phyloP scores from a whole-genome alignment of 2,113 vertebrate genomes.

The Megalops atlanticus region DNA sequence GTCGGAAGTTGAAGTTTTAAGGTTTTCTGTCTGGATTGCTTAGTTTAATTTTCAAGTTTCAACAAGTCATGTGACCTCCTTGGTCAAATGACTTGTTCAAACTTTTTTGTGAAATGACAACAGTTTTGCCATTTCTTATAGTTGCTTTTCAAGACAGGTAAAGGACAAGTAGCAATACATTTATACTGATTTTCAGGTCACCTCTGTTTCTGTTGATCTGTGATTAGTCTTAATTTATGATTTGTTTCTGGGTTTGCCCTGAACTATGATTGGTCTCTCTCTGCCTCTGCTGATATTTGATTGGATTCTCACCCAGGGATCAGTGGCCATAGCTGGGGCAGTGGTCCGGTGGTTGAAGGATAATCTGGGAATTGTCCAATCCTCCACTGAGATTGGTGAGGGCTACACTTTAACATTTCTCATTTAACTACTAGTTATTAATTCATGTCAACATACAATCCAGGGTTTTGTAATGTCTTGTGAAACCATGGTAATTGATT shows the following conservation, averaged over 20 bases:
- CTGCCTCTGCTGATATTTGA: background rate
- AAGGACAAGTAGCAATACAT: no score
- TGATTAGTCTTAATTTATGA: background rate
- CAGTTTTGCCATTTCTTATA: no score
- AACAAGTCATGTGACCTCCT: no score
- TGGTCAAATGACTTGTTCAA: no score
- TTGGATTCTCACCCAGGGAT: conserved; percentile 75
- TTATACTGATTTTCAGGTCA: background rate
- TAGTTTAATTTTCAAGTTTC: no score
- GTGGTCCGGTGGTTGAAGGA: conserved; percentile 93
- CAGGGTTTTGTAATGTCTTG: no score
- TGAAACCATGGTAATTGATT: no score
- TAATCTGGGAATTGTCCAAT: conserved; percentile 88
- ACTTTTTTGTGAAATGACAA: no score
- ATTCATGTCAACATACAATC: no score
- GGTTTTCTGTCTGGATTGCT: no score
- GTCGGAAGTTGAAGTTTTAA: no score
- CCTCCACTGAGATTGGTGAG: conserved; percentile 84
- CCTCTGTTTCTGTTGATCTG: background rate
- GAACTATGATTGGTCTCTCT: background rate
- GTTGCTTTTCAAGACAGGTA: no score
- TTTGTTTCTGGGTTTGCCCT: background rate
- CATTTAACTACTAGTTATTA: conserved; percentile 36
- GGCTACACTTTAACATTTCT: conserved; percentile 18
- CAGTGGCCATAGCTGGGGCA: conserved; percentile 94